Evolutionary conservation across 1,140 invertebrate genomes (phyloP).

Genomic region (Cotesia chilonis): DNA sequence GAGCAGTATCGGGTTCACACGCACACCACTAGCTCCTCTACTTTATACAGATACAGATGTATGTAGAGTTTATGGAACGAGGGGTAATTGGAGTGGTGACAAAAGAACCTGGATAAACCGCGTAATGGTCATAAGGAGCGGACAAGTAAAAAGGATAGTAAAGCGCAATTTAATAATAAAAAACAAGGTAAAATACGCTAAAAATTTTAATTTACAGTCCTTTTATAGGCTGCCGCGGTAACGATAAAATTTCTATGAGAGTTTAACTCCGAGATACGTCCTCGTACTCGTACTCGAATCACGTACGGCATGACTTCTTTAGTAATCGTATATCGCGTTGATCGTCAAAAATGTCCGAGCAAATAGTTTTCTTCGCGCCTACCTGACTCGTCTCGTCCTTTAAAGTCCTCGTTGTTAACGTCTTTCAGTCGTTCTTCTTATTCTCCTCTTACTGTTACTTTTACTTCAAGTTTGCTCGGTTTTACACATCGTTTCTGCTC

Average conservation of each 20-base stretch:
- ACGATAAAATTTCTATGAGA: slow-evolving; percentile 51
- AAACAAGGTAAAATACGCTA: not conserved
- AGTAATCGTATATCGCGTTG: slow-evolving; percentile 54
- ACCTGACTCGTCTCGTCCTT: not conserved
- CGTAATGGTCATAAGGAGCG: not conserved
- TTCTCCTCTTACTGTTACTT: slow-evolving; percentile 22
- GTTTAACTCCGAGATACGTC: slow-evolving; percentile 7
- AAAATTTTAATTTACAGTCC: slow-evolving; percentile 18
- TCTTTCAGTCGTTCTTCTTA: slow-evolving; percentile 3
- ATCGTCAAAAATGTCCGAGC: slow-evolving; percentile 49
- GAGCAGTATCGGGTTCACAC: slow-evolving; percentile 5
- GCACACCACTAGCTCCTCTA: not conserved
- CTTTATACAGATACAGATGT: not conserved
- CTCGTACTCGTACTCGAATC: slow-evolving; percentile 48
- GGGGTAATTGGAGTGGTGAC: slow-evolving; percentile 2
- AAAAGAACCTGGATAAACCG: too few species aligned
- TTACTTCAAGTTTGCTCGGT: not conserved
- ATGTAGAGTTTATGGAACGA: not conserved
- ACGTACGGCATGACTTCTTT: slow-evolving; percentile 57
- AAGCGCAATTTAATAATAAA: not conserved
- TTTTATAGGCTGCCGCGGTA: slow-evolving; percentile 37
- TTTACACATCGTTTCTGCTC: slow-evolving; percentile 8
- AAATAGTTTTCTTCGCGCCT: slow-evolving; percentile 60
- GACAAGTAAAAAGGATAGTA: not conserved
- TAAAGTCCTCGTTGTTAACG: not conserved